Evolutionary conservation across 2,113 vertebrate species (phyloP), one percentile per base, ranked within the genome.

Genomic region (Cynopterus brachyotis): DNA sequence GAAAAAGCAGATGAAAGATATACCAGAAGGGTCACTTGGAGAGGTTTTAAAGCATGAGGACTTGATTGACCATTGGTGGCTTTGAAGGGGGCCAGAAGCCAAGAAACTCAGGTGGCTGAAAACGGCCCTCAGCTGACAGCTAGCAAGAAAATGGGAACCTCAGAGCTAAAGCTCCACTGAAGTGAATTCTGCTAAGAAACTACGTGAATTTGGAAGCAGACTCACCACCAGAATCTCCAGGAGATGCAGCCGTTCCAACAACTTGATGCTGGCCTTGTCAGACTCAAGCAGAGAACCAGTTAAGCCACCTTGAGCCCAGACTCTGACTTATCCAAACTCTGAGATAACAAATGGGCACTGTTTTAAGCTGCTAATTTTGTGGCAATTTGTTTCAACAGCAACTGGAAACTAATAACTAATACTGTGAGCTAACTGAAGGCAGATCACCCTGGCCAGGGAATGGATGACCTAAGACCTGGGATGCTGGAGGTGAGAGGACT

Each of bases 181-280:
- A 73, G 12, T 40, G 72, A 82, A 64, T 15, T 62, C 17, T 70
- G 47, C 19, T 55, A 66, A 53, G 85, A 80, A 50, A 72, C 78
- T 45, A 30, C 30, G 17, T 9, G 57, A 40, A 15, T 28, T 9
- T 0, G 5, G 92, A 84, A 28, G 47, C 53, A 32, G 67, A 30
- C 32, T n/a, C 67, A 30, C 45, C 17, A 15, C 9, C 0, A 28
- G 42, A 28, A n/a, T 20, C 67, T 64, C 66, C 55, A 22, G 64
- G 35, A 42, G 45, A n/a, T 0, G 4, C 11, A 10, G 12, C 26
- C 16, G 16, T 1, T 24, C 28, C 0, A 9, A 24, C 30, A 47
- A 22, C 93, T n/a, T 0, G 37, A 57, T 20, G 17, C n/a, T 0
- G 4, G 57, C 40, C 84, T 50, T 15, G 2, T 5, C 19, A 53